phyloP scores from a whole-genome alignment of 2,113 vertebrate species.

The Cariama cristata region DNA sequence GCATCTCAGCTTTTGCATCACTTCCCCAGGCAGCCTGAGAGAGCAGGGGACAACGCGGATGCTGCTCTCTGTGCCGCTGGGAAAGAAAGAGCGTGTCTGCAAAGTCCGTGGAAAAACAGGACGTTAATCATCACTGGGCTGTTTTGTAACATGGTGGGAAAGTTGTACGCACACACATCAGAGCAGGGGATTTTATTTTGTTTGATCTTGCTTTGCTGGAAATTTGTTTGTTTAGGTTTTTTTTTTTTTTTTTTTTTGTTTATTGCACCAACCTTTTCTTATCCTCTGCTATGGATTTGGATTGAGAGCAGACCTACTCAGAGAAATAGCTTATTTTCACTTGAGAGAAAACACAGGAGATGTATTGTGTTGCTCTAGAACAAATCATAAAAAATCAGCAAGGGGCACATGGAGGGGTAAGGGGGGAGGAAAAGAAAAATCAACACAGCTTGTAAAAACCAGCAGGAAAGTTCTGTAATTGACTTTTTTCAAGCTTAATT shows the following conservation, averaged over 20 bases:
- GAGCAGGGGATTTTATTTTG: not conserved
- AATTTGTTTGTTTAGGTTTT: not conserved
- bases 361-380: not conserved
- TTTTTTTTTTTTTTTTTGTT: not conserved
- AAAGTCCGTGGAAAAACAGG: not conserved
- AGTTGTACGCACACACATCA: not conserved
- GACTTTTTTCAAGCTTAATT: conserved; percentile 35
- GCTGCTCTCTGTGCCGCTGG: not conserved
- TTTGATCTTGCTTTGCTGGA: not conserved
- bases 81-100: accelerated
- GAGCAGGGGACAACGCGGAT: accelerated
- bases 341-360: not conserved
- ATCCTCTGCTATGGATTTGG: not conserved
- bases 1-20: not conserved
- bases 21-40: not conserved
- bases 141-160: not conserved
- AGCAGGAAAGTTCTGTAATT: conserved; percentile 64
- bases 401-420: not conserved
- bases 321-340: not conserved
- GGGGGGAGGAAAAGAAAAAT: conserved; percentile 47
- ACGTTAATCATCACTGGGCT: not conserved
- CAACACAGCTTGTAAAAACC: conserved; percentile 33
- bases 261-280: not conserved
- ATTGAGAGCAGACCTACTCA: not conserved
- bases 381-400: conserved; percentile 31